Percentiles rank a stretch among this genome's conserved stretches.
Evolutionary conservation across 2,113 vertebrate species (phyloP).

Genomic region (Mystacornis crossleyi): DNA sequence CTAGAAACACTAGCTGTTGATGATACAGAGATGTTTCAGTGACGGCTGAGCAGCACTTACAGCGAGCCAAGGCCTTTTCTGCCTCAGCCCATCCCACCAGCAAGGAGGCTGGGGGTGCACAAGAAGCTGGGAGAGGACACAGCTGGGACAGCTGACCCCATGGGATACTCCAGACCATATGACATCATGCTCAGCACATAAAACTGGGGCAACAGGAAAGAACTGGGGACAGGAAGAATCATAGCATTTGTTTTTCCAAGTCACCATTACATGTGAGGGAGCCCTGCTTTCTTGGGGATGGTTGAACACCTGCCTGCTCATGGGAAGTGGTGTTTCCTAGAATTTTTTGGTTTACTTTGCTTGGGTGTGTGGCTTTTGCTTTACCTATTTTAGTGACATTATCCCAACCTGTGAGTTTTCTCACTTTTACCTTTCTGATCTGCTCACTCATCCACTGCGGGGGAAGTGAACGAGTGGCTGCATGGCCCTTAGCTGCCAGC

Average conservation of each 20-base stretch:
- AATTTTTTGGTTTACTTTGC: background rate
- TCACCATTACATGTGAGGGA: background rate
- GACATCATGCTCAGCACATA: background rate
- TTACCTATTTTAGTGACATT: background rate
- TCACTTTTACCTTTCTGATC: background rate
- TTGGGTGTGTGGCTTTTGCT: background rate
- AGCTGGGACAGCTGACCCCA: background rate
- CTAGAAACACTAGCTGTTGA: background rate
- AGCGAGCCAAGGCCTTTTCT: rapidly evolving
- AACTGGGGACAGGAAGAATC: background rate
- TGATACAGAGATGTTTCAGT: background rate
- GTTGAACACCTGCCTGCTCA: background rate
- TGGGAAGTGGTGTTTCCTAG: background rate
- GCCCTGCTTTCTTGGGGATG: background rate
- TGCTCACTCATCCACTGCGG: background rate
- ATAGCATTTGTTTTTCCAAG: background rate
- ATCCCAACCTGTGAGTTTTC: background rate
- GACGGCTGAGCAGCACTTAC: background rate
- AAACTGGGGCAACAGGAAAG: background rate
- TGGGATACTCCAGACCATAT: background rate
- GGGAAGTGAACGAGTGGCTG: rapidly evolving
- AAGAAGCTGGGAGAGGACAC: background rate
- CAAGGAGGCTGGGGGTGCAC: background rate
- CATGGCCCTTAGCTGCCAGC: rapidly evolving
- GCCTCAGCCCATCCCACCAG: background rate